Evolutionary conservation across 2,888 invertebrate species (phyloP).

Genomic region (Sclerodermus sp.): DNA sequence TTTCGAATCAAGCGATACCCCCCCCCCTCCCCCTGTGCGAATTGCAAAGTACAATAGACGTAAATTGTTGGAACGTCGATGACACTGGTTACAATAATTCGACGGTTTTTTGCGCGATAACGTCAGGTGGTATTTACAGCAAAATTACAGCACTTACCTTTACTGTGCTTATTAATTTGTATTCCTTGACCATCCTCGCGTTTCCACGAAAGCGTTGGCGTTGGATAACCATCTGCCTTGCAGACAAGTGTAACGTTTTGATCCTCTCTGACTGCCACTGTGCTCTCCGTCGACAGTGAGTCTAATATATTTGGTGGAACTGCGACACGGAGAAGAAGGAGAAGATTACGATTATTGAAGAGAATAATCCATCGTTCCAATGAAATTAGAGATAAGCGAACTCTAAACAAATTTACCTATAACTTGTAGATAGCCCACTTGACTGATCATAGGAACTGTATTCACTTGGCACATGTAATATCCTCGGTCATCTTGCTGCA

Average conservation of each 20-base stretch:
- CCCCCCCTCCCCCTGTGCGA: no score
- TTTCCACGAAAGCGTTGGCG: conserved; percentile 91
- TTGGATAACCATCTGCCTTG: conserved; percentile 87
- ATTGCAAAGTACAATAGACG: no score
- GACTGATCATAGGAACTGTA: conserved; percentile 93
- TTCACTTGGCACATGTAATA: conserved; percentile 91
- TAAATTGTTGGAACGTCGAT: no score
- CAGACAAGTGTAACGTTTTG: conserved; percentile 92
- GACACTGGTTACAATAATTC: no score
- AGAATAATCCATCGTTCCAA: background rate
- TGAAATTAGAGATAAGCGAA: background rate
- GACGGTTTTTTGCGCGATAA: no score
- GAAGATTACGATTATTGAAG: background rate
- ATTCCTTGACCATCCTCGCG: conserved; percentile 88
- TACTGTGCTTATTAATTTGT: conserved; percentile 80
- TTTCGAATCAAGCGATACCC: background rate
- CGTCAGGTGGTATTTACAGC: no score
- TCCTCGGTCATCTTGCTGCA: conserved; percentile 88
- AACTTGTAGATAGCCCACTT: conserved; percentile 90
- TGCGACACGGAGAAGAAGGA: conserved; percentile 56
- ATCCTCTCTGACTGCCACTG: conserved; percentile 89
- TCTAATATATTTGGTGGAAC: conserved; percentile 94
- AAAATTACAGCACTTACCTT: no score
- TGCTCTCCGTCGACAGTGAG: conserved; percentile 86
- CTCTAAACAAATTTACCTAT: conserved; percentile 74